Conservation (phyloP, 2,888 invertebrate genomes). For the Ophion ellenae region DNA sequence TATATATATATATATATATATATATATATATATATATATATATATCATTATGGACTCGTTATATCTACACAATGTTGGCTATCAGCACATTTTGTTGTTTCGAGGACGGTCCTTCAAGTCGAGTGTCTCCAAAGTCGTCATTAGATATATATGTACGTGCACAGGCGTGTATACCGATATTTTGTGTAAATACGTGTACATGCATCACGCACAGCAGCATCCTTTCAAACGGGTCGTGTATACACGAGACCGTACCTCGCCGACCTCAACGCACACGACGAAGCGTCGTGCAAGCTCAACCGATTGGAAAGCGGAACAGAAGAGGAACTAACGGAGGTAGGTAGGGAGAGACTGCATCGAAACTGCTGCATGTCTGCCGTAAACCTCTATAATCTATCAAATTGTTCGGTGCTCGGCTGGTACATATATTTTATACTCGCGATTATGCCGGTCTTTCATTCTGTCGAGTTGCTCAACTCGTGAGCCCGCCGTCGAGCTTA, state of each 20-base stretch:
- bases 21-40: no score
- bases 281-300: conserved; percentile 68
- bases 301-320: conserved; percentile 76
- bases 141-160: not conserved
- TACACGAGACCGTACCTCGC: not conserved
- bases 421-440: conserved; percentile 71
- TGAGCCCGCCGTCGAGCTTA: not conserved
- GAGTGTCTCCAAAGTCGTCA: not conserved
- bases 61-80: not conserved
- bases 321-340: not conserved
- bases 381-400: conserved; percentile 77
- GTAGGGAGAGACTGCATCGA: conserved; percentile 42
- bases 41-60: not conserved
- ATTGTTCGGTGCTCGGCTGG: conserved; percentile 72
- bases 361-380: conserved; percentile 39
- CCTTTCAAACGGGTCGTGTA: conserved; percentile 37
- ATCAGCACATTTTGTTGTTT: not conserved
- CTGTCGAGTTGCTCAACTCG: not conserved
- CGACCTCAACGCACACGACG: conserved; percentile 18
- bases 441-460: conserved; percentile 18
- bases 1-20: no score
- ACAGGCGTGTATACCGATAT: no score
- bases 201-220: conserved; percentile 51
- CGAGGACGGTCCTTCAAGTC: not conserved
- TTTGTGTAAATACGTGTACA: conserved; percentile 36